A percentile compares a stretch with the other conserved stretches of the same genome.
phyloP scores from a whole-genome alignment of 1,140 invertebrate species.

The Trichogramma pretiosum region DNA sequence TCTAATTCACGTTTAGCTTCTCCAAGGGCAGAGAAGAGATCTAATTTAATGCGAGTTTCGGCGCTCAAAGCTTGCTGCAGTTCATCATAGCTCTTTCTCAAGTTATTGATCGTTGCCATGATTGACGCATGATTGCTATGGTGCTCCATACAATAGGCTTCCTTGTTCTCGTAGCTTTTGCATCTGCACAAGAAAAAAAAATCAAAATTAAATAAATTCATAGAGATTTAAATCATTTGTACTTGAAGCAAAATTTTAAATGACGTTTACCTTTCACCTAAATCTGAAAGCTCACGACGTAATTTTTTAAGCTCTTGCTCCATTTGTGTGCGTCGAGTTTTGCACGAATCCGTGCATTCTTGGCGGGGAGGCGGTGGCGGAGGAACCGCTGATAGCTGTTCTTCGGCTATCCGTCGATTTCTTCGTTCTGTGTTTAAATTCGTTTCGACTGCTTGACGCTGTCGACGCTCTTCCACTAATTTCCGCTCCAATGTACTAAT shows the following conservation, averaged over 20 bases:
- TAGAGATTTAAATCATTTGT: neutral
- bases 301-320: slow-evolving; percentile 70
- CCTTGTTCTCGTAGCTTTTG: slow-evolving; percentile 36
- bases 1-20: slow-evolving; percentile 88
- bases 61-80: slow-evolving; percentile 88
- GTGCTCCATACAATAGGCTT: slow-evolving; percentile 53
- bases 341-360: slow-evolving; percentile 72
- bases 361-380: slow-evolving; percentile 38
- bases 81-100: slow-evolving; percentile 82
- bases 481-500: slow-evolving; percentile 68
- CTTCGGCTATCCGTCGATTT: slow-evolving; percentile 48
- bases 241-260: neutral
- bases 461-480: slow-evolving; percentile 74
- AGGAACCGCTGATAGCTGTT: slow-evolving; percentile 35
- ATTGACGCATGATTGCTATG: slow-evolving; percentile 73
- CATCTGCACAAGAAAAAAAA: slow-evolving; percentile 23
- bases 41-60: slow-evolving; percentile 91
- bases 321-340: slow-evolving; percentile 62
- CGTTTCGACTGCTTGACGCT: slow-evolving; percentile 62
- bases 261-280: slow-evolving; percentile 58
- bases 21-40: slow-evolving; percentile 90
- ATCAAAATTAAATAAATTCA: neutral
- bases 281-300: slow-evolving; percentile 62
- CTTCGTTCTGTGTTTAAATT: slow-evolving; percentile 69
- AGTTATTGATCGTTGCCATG: slow-evolving; percentile 66